phyloP scores from a whole-genome alignment of 2,888 invertebrate genomes.

The Ecdyonurus torrentis region DNA sequence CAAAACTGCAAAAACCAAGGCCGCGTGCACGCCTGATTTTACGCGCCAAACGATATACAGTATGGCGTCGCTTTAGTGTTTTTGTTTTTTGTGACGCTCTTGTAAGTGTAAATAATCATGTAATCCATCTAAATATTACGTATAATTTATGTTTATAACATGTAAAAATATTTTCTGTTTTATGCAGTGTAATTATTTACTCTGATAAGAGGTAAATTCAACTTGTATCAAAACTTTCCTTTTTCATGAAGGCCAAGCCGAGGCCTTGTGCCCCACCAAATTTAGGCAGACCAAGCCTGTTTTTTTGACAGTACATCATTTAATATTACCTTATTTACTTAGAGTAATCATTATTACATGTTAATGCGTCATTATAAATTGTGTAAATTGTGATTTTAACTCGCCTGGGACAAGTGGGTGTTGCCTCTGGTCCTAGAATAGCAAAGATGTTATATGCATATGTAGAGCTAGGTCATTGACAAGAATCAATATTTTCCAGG shows the following conservation, averaged over 20 bases:
- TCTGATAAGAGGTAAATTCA: not conserved
- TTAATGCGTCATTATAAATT: too few species aligned
- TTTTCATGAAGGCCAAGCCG: not conserved
- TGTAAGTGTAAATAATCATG: not conserved
- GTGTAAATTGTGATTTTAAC: not conserved
- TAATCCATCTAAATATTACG: not conserved
- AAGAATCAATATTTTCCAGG: not conserved
- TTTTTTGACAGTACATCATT: not conserved
- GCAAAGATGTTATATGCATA: not conserved
- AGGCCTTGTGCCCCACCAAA: not conserved
- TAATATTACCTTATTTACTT: not conserved
- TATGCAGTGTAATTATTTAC: not conserved
- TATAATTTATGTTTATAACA: not conserved
- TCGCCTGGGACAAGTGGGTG: not conserved
- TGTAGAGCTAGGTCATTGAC: not conserved
- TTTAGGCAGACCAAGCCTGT: not conserved
- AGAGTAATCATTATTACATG: too few species aligned
- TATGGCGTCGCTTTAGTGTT: slow-evolving; percentile 1
- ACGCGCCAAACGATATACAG: not conserved
- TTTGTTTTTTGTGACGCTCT: not conserved
- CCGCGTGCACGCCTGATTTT: not conserved
- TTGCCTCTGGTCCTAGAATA: not conserved
- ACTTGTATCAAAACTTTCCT: not conserved
- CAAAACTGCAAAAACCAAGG: too few species aligned
- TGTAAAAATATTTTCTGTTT: not conserved